Evolutionary conservation across 2,797 vertebrate species (phyloP), one percentile per base, ranked within the genome.

Genomic region (Myotis myotis): DNA sequence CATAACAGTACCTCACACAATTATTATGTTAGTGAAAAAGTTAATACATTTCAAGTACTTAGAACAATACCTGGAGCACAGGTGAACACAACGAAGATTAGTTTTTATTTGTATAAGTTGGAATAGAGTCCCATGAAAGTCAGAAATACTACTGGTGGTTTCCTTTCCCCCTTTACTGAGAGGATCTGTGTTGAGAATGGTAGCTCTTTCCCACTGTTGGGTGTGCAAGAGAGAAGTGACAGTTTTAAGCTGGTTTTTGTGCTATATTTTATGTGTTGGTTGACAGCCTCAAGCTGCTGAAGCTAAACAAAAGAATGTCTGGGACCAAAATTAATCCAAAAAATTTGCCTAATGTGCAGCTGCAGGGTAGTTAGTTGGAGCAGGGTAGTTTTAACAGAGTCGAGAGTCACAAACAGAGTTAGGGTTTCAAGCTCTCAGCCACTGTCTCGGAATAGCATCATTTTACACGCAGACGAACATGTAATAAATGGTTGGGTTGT

Each of bases 281-380:
- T 91, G 88, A 87, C 3, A 89, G 68, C 62, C 79, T 95, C 44
- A n/a, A 60, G 83, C 80, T 68, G 95, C 87, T 89, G 90, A 89
- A 38, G 49, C 47, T 66, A 25, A 78, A 66, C 15, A 23, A 38
- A 75, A 93, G 28, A 78, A 87, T 55, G 66, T 49, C 36, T 19
- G 30, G 66, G 16, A 75, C 41, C 28, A 49, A 33, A 36, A 91
- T 70, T 55, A 82, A 64, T 49, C 53, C 9, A 74, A 60, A 60
- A 44, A 80, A 55, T 38, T 66, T 84, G 60, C 6, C 71, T 38
- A 49, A 16, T 62, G 55, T 41, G 33, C 49, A 92, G 68, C 60
- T 41, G 1, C 79, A 49, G 80, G 47, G 57, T 62, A 95, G 60
- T 44, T 62, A 95, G 60, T 44, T 3, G 25, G 60, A 91, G 16